Base-by-base conservation (phyloP, 2,888 invertebrate genomes). In the Elysia crispata region DNA sequence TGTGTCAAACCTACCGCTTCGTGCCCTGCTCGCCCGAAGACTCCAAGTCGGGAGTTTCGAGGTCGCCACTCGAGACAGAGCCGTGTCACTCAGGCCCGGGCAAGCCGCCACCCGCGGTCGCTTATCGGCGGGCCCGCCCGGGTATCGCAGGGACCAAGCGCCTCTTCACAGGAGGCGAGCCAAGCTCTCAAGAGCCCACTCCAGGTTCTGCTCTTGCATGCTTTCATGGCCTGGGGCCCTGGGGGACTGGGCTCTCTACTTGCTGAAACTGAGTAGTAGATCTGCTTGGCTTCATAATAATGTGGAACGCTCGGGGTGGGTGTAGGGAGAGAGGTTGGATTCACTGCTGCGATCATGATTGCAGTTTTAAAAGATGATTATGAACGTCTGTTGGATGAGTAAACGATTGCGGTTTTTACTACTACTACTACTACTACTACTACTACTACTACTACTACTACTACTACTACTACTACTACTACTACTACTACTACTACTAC, bases 21-120 rank as follows among this genome's bases (percentile, higher is more conserved):
- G 41, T 41, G 41, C 41, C 41, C 41, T 41, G 41, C 11, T 41
- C 41, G 41, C 41, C 41, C 3, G 41, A 41, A 11, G 11, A 6
- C 41, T 41, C 41, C 41, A 41, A 41, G n/a, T 11, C 41, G 41
- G 41, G 41, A 41, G 41, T 11, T 41, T 41, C 41, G 41, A 41
- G 50, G 33, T 50, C 60, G 73, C 64, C 78, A 78, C 78, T 78
- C 66, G 23, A 73, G 78, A 49, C 62, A 41, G 41, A 41, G 41
- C 11, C 41, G 41, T 41, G 41, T 41, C 41, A 41, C 41, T 41
- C 73, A 33, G 72, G 70, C 78, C 70, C 67, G 67, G 57, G 20
- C 11, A 41, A 41, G 5, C 79, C 57, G 79, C 79, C 79, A 79
- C 79, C 79, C 79, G 79, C 79, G 74, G 75, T 75, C 79, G 74